Percentiles rank a stretch among this genome's conserved stretches.
These are phyloP conservation scores for Buceros bicornis DNA, from an alignment of 2,797 vertebrate species.

Conservation along the genomic window DNA sequence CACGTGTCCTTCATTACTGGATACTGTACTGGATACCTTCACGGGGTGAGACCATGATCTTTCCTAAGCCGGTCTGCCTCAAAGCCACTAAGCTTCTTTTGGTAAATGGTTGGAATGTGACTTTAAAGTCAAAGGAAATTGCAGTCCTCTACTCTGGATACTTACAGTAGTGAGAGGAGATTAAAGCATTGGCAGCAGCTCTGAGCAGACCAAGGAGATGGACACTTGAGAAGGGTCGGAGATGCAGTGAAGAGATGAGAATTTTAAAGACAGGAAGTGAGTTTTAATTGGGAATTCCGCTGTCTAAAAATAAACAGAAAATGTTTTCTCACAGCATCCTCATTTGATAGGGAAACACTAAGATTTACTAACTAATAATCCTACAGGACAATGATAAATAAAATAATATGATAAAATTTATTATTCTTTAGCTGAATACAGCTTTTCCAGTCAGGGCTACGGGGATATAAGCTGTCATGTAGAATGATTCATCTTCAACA, in stretches of 20 bases:
- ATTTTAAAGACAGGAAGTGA: not conserved
- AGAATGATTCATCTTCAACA: conserved; percentile 41
- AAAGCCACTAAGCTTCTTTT: not conserved
- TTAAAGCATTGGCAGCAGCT: not conserved
- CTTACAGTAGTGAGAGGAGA: not conserved
- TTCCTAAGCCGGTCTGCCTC: not conserved
- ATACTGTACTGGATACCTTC: not conserved
- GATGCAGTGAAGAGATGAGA: not conserved
- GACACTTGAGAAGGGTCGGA: not conserved
- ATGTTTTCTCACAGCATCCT: not conserved
- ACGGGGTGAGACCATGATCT: not conserved
- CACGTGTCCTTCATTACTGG: not conserved
- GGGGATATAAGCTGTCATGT: not conserved
- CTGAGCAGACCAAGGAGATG: not conserved
- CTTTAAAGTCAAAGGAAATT: not conserved
- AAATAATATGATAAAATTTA: not conserved
- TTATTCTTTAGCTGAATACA: not conserved
- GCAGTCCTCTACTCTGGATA: not conserved
- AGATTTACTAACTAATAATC: not conserved
- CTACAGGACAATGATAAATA: not conserved
- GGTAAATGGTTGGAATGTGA: not conserved
- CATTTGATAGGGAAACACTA: not conserved
- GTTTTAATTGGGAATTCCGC: not conserved
- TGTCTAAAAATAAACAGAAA: not conserved
- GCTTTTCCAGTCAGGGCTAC: not conserved